Evolutionary conservation across 30 jellyfish, hydroid and myxozoan genomes (phyloP).

Genomic region (Hydractinia echinata): DNA sequence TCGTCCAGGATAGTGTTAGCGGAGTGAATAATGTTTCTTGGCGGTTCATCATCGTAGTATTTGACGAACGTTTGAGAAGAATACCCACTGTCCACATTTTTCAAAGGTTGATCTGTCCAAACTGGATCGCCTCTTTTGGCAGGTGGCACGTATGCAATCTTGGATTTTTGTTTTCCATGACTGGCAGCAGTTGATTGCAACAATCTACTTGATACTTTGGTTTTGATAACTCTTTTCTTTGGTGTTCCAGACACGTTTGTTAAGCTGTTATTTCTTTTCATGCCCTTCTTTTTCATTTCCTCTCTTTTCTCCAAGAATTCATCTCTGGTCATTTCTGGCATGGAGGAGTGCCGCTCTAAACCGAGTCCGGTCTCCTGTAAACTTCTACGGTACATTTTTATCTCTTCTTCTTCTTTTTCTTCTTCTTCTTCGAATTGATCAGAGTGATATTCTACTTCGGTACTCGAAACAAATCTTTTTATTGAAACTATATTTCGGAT

Average conservation of each 20-base stretch:
- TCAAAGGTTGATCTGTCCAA: constrained; percentile 25
- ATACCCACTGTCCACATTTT: constrained; percentile 36
- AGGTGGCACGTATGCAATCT: constrained; percentile 25
- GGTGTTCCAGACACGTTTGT: constrained; percentile 3
- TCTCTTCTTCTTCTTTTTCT: neutral
- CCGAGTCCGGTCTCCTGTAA: constrained; percentile 14
- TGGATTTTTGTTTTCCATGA: constrained; percentile 51
- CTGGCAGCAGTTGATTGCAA: constrained; percentile 77
- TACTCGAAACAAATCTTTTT: neutral
- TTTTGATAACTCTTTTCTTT: constrained; percentile 22
- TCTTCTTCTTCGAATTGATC: constrained; percentile 20
- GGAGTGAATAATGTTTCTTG: constrained; percentile 19
- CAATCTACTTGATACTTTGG: constrained; percentile 56
- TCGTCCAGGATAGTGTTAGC: constrained; percentile 7
- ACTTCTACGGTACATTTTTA: constrained; percentile 18
- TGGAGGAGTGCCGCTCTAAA: constrained; percentile 31
- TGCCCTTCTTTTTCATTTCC: neutral
- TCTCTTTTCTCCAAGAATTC: constrained; percentile 30
- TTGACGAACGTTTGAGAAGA: constrained; percentile 19
- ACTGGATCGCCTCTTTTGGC: constrained; percentile 6
- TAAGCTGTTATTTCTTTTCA: constrained; percentile 32
- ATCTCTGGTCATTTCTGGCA: constrained; percentile 43
- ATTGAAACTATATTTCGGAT: neutral
- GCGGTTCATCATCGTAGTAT: constrained; percentile 19
- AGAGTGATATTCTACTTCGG: constrained; percentile 1